A percentile compares a stretch with the other conserved stretches of the same genome.
Evolutionary conservation across 2,113 vertebrate genomes (phyloP).

Genomic region (Pseudopipra pipra): DNA sequence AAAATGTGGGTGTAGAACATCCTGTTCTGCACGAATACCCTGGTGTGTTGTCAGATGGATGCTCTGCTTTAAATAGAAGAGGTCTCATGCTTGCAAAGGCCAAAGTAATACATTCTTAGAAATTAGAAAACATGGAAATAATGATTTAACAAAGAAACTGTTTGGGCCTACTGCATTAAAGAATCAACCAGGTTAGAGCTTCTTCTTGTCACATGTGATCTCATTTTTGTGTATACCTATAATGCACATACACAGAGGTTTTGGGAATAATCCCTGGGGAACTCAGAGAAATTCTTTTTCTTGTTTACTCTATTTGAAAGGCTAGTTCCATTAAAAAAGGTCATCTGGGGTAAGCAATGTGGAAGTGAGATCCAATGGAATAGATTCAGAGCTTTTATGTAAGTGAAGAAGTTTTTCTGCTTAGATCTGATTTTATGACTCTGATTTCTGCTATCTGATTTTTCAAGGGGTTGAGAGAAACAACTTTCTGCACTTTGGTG

Average conservation of each 20-base stretch:
- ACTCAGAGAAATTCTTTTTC: background rate
- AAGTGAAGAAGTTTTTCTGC: background rate
- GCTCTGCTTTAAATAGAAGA: constrained; percentile 65
- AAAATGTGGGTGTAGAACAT: constrained; percentile 65
- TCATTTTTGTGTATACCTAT: background rate
- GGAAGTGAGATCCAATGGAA: background rate
- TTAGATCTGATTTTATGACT: background rate
- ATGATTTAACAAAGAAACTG: background rate
- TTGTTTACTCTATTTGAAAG: background rate
- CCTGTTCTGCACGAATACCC: constrained; percentile 64
- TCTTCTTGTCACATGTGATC: background rate
- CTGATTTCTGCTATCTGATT: background rate
- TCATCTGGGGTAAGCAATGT: background rate
- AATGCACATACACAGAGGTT: background rate
- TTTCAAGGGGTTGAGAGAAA: background rate
- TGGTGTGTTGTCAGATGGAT: constrained; percentile 61
- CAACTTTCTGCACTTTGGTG: background rate
- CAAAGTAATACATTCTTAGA: constrained; percentile 24
- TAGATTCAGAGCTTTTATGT: background rate
- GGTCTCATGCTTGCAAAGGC: constrained; percentile 28
- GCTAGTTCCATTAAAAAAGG: background rate
- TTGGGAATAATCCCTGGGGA: background rate
- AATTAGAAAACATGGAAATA: background rate
- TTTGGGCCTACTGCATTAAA: background rate
- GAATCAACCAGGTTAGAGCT: background rate